phyloP scores from a whole-genome alignment of 2,113 vertebrate genomes.

The Motacilla tschutschensis region DNA sequence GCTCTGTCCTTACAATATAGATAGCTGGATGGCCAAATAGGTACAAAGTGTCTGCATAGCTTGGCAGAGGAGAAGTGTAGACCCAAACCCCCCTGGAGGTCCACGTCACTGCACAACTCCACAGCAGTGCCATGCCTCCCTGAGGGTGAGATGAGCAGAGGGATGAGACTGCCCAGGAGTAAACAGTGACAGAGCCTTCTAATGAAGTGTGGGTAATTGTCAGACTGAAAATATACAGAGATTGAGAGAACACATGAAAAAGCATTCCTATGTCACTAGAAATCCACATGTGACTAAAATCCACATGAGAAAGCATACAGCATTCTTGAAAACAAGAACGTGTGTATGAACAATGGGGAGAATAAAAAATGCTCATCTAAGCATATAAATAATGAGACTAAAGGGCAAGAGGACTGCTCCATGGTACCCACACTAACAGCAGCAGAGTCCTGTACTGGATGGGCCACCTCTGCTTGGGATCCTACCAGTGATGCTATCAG shows the following conservation, averaged over 20 bases:
- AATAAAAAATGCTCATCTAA: neutral
- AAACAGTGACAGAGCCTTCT: neutral
- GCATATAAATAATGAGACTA: neutral
- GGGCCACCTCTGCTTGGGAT: neutral
- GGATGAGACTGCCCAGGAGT: neutral
- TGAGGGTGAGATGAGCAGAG: neutral
- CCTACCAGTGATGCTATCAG: neutral
- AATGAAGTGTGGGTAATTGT: neutral
- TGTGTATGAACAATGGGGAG: fast-evolving
- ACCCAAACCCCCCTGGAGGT: neutral
- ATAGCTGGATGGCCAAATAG: neutral
- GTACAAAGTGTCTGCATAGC: neutral
- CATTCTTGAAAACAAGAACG: neutral
- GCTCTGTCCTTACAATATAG: neutral
- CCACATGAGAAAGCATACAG: neutral
- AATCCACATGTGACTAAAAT: neutral
- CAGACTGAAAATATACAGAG: neutral
- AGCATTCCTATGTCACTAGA: neutral
- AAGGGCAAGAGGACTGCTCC: fast-evolving
- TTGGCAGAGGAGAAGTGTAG: neutral
- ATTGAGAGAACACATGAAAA: neutral
- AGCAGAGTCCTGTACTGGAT: neutral
- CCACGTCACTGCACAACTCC: neutral
- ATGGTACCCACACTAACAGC: neutral
- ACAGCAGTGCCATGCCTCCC: neutral